A percentile compares a stretch with the other conserved stretches of the same genome.
These are phyloP conservation scores for Agapetus fuscipes DNA, from an alignment of 2,888 invertebrate species.

Conservation along the genomic window DNA sequence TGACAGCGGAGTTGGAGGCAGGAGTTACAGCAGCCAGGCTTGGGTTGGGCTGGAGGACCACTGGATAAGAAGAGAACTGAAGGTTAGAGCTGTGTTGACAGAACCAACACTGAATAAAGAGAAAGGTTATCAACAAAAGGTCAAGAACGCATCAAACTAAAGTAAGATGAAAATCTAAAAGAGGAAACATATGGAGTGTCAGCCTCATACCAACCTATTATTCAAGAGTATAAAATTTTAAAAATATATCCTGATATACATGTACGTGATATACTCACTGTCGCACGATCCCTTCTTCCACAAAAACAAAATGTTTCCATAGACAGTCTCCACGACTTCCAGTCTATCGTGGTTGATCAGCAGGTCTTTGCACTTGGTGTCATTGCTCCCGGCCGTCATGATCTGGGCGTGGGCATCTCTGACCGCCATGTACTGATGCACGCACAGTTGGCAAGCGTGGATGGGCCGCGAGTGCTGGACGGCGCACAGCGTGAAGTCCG, in stretches of 20 bases:
- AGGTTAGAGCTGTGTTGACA: not conserved
- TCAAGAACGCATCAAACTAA: too few species aligned
- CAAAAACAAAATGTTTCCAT: constrained; percentile 43
- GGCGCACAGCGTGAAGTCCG: constrained; percentile 51
- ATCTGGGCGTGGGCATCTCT: constrained; percentile 42
- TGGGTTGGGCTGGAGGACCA: too few species aligned
- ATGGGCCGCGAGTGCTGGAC: constrained; percentile 52
- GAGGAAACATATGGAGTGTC: too few species aligned
- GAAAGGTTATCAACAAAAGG: too few species aligned
- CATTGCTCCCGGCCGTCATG: constrained; percentile 34
- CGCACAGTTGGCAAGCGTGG: constrained; percentile 49
- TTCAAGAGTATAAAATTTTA: too few species aligned
- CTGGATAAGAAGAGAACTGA: too few species aligned
- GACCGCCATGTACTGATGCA: constrained; percentile 43
- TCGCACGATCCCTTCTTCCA: constrained; percentile 56
- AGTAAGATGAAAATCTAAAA: too few species aligned
- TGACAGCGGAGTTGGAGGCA: too few species aligned
- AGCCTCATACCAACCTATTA: too few species aligned
- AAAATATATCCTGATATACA: too few species aligned
- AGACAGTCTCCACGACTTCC: constrained; percentile 48
- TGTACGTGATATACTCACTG: constrained; percentile 41
- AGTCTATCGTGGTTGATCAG: constrained; percentile 53
- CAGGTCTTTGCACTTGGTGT: constrained; percentile 47
- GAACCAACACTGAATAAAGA: too few species aligned
- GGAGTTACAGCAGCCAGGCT: too few species aligned